Base-by-base conservation (phyloP, 37 sponge, comb jelly and placozoan species). In the Chondrilla cf. caribensis region DNA sequence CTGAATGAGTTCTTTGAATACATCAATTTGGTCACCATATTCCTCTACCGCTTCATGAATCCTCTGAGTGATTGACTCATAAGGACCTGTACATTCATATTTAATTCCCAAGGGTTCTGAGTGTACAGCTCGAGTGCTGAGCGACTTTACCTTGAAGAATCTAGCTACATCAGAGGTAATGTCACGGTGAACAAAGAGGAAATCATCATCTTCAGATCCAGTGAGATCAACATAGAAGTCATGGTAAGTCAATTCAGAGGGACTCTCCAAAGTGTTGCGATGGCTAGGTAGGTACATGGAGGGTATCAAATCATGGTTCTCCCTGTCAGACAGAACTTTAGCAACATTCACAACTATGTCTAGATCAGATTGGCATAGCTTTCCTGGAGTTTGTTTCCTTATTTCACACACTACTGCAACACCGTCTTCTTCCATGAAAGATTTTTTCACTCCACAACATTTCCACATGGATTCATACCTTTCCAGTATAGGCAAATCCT, bases 1-100 rank as follows among this genome's bases (percentile, higher is more conserved):
- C 77, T 94, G 95, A 41, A 91, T 85, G 8, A 94, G 68, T 65
- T 94, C 95, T 58, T 94, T 94, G 75, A 94, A 90, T 35, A 94
- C 86, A 75, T 88, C 91, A 67, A 85, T 85, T 38, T 86, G 66
- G n/a, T 55, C 79, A 29, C 72, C 83, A 60, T 94, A 94, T 4
- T 86, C 95, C 44, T 82, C 47, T 35, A 94, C 79, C 6, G 88
- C 83, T 0, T 81, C 81, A 0, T 58, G 60, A 9, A 94, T 84
- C 24, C 95, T 77, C 28, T 70, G 60, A 59, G 95, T 94, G 26
- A 94, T 62, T 7, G 84, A 44, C 37, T 94, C 88, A 70, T 82
- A 58, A 35, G 72, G 89, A 11, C 89, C 88, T 17, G 76, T 75
- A 22, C 19, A 58, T 2, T 39, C 77, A 54, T 81, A 92, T 1